These are phyloP conservation scores for Penelope pileata DNA, from an alignment of 2,113 vertebrate species.

Conservation along the genomic window DNA sequence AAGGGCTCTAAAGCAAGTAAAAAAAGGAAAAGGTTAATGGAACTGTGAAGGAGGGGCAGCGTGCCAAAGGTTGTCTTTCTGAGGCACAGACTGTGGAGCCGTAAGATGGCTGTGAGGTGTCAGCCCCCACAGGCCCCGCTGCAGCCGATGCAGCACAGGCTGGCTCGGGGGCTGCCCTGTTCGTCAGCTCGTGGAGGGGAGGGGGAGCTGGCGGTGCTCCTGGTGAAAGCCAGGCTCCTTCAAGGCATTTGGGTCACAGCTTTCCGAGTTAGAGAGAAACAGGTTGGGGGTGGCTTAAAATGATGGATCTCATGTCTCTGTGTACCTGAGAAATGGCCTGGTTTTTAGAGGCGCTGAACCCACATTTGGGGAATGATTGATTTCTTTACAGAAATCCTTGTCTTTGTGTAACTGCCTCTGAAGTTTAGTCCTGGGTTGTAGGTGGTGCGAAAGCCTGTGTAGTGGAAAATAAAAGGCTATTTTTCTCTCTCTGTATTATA, in stretches of 20 bases:
- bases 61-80: background rate
- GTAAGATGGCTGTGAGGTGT: background rate
- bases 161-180: background rate
- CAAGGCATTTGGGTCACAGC: slow-evolving; percentile 6
- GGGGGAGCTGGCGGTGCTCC: background rate
- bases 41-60: background rate
- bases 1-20: background rate
- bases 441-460: slow-evolving; percentile 63
- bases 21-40: background rate
- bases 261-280: background rate
- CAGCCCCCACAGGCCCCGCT: background rate
- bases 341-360: slow-evolving; percentile 67
- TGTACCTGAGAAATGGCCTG: slow-evolving; percentile 57
- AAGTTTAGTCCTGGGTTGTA: slow-evolving; percentile 58
- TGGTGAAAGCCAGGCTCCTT: background rate
- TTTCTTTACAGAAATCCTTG: slow-evolving; percentile 53
- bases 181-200: background rate
- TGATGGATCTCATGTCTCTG: slow-evolving; percentile 14
- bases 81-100: background rate
- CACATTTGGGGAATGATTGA: slow-evolving; percentile 43
- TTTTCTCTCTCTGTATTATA: slow-evolving; percentile 19
- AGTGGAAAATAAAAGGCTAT: slow-evolving; percentile 2
- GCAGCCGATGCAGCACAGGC: background rate
- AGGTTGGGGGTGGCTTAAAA: slow-evolving; percentile 49
- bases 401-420: slow-evolving; percentile 33